A percentile compares a stretch with the other conserved stretches of the same genome.
These are phyloP conservation scores for Chrysolina haemoptera DNA, from an alignment of 2,888 invertebrate species.

Conservation along the genomic window DNA sequence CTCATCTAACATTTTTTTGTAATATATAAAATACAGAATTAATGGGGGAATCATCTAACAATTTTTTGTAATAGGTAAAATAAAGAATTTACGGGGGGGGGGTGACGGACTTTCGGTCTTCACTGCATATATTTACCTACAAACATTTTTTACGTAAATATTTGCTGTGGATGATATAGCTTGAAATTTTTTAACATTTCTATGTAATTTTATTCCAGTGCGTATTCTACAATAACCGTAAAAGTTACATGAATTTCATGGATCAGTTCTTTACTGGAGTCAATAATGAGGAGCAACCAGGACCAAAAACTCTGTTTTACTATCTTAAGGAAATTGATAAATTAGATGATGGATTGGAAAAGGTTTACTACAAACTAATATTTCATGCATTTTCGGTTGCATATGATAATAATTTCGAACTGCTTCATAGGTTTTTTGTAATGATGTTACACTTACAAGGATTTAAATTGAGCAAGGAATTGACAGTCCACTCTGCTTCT, in stretches of 20 bases:
- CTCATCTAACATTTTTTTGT: too few relatives aligned
- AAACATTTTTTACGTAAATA: background rate
- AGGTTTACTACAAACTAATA: slow-evolving; percentile 57
- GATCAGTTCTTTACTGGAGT: slow-evolving; percentile 50
- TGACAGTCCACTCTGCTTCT: slow-evolving; percentile 42
- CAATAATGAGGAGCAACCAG: slow-evolving; percentile 41
- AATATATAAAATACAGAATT: too few relatives aligned
- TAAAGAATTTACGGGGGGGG: too few relatives aligned
- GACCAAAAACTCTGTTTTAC: slow-evolving; percentile 55
- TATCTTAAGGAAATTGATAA: slow-evolving; percentile 47
- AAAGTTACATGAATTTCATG: slow-evolving; percentile 52
- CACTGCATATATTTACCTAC: background rate
- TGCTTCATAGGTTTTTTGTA: slow-evolving; percentile 59
- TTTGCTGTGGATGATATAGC: background rate
- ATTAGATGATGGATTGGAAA: slow-evolving; percentile 38
- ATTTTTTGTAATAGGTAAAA: too few relatives aligned
- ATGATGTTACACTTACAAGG: slow-evolving; percentile 58
- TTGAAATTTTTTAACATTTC: background rate
- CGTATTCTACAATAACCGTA: slow-evolving; percentile 56
- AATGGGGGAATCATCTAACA: too few relatives aligned
- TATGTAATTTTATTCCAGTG: slow-evolving; percentile 56
- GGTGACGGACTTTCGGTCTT: too few relatives aligned
- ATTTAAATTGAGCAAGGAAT: slow-evolving; percentile 56
- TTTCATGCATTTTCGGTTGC: slow-evolving; percentile 58
- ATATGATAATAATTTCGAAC: slow-evolving; percentile 52